Conservation (phyloP, 2,888 invertebrate genomes). For the Drosophila algonquin region DNA sequence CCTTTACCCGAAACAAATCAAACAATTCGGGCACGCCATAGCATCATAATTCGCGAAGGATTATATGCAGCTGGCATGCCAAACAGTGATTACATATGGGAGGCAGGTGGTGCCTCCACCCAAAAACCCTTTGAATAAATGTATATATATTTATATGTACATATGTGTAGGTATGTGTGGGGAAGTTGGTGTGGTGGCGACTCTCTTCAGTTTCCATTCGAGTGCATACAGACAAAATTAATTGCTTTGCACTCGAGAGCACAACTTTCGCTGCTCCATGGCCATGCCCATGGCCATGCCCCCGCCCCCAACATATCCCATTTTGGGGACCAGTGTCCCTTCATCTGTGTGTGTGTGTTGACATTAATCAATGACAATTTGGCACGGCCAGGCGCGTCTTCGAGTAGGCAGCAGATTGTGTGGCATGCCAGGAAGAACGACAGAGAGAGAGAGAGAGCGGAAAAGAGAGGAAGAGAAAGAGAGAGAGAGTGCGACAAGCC, state of each 20-base stretch:
- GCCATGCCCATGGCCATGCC: slow-evolving; percentile 15
- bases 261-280: slow-evolving; percentile 28
- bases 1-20: slow-evolving; percentile 32
- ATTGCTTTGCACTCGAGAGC: slow-evolving; percentile 56
- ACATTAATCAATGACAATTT: slow-evolving; percentile 68
- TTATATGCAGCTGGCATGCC: slow-evolving; percentile 52
- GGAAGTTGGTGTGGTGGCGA: slow-evolving; percentile 2
- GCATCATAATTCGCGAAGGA: slow-evolving; percentile 35
- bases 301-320: not conserved
- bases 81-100: slow-evolving; percentile 41
- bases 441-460: not conserved
- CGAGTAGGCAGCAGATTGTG: slow-evolving; percentile 29
- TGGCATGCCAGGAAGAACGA: slow-evolving; percentile 9
- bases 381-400: slow-evolving; percentile 51
- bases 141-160: not conserved
- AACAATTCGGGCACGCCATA: slow-evolving; percentile 50
- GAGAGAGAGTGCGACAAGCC: slow-evolving; percentile 9
- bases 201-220: slow-evolving; percentile 57
- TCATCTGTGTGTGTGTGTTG: slow-evolving; percentile 20
- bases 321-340: not conserved
- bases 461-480: not conserved
- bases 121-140: slow-evolving; percentile 11
- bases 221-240: slow-evolving; percentile 59
- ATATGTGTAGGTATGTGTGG: not conserved
- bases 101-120: not conserved